Base-by-base conservation (phyloP, 2,888 invertebrate species). In the Embidobia sp. region DNA sequence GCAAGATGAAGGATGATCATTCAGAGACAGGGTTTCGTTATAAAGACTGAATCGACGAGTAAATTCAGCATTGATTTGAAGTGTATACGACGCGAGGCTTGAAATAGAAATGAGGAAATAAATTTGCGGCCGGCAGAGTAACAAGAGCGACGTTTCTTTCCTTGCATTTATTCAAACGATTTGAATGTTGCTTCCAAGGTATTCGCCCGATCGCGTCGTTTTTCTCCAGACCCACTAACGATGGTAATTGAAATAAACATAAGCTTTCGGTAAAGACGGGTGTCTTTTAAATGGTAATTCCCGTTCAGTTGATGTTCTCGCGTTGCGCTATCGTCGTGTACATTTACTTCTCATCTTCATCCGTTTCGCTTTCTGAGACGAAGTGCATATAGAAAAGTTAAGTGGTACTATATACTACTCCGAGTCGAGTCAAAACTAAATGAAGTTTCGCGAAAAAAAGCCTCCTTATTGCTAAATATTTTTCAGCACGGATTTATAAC, bases 201-300 rank as follows among this genome's bases (percentile, higher is more conserved):
- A 72, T 55, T 63, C 61, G 7, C 26, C 22, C 42, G n/a, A 57
- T 15, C 29, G 10, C 11, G 16, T 40, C 40, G 51, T 55, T 31
- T 35, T 42, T 37, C 57, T 69, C 53, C 66, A 44, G 44, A 51
- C 74, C 75, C 72, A 61, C 64, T 44, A 64, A 57, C 64, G 64
- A 80, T 77, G 78, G 79, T 80, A 80, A 81, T 82, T 80, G 82
- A 81, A 81, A 82, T 82, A 82, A 83, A 82, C 80, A 81, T 82
- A 78, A 80, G 80, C 80, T 83, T 83, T 82, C 78, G 79, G 79
- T 61, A 37, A 57, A 40, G 70, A 81, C 78, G 80, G 77, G 61
- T 69, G 69, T 79, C 82, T 82, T 83, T 84, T 79, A 80, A 79
- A 82, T 83, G 83, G 76, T 80, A 82, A 83, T 83, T 78, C 77